A percentile compares a stretch with the other conserved stretches of the same genome.
Evolutionary conservation across 1,140 invertebrate species (phyloP).

Genomic region (Platorchestia sp.): DNA sequence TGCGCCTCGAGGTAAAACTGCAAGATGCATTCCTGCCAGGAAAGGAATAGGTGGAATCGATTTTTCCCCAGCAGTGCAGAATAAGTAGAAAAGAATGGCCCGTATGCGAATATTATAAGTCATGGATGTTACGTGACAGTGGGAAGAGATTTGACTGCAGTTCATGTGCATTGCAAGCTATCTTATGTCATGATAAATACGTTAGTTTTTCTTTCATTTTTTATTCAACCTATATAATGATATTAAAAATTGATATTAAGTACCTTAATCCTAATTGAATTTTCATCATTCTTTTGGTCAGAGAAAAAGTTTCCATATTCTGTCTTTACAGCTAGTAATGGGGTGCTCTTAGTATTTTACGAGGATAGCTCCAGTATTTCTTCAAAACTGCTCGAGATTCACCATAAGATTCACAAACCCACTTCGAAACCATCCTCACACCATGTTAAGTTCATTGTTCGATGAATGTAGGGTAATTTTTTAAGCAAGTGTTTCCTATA

Average conservation of each 20-base stretch:
- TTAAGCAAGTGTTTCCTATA: not conserved
- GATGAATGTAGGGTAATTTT: not conserved
- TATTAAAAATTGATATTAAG: too few relatives aligned
- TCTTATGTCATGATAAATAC: not conserved
- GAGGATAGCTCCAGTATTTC: not conserved
- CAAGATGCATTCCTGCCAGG: constrained; percentile 28
- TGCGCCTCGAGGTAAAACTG: constrained; percentile 33
- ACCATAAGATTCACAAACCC: not conserved
- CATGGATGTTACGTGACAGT: not conserved
- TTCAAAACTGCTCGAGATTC: not conserved
- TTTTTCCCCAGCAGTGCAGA: not conserved
- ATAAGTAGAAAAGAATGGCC: not conserved
- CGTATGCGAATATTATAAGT: not conserved
- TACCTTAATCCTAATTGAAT: too few relatives aligned
- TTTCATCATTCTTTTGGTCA: too few relatives aligned
- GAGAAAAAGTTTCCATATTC: too few relatives aligned
- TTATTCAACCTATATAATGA: too few relatives aligned
- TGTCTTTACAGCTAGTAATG: too few relatives aligned
- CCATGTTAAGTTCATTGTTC: not conserved
- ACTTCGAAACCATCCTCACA: not conserved
- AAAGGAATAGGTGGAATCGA: constrained; percentile 21
- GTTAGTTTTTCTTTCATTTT: not conserved
- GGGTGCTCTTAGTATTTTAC: not conserved
- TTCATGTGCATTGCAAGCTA: not conserved
- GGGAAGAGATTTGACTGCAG: not conserved